Percentiles rank a stretch among this genome's conserved stretches.
Evolutionary conservation across 2,113 vertebrate species (phyloP).

Genomic region (Lepisosteus oculatus): DNA sequence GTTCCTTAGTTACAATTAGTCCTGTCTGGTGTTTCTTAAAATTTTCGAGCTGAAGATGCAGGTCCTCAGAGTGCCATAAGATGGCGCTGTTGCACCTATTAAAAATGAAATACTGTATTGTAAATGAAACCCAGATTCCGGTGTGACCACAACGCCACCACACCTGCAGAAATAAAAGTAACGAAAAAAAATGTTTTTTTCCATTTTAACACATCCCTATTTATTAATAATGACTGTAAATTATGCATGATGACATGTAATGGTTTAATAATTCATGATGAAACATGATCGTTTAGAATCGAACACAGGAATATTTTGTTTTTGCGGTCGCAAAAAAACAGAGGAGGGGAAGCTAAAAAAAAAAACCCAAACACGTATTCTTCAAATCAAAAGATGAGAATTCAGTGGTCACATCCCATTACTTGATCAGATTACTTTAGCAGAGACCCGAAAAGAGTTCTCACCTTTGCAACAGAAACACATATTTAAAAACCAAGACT

Average conservation of each 20-base stretch:
- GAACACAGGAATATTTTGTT: slow-evolving; percentile 4
- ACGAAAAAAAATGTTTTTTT: not conserved
- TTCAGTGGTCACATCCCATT: slow-evolving; percentile 7
- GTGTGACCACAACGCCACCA: not conserved
- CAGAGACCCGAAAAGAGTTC: slow-evolving; percentile 9
- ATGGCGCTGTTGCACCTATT: not conserved
- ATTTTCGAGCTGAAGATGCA: not conserved
- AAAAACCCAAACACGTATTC: not conserved
- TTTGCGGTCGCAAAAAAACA: slow-evolving; percentile 7
- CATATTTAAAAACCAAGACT: slow-evolving; percentile 10
- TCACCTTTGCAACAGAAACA: slow-evolving; percentile 1
- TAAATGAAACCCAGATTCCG: not conserved
- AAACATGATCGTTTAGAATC: not conserved
- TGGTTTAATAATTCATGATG: slow-evolving; percentile 8
- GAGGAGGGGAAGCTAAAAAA: not conserved
- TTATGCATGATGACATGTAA: slow-evolving; percentile 20
- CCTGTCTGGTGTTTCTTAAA: not conserved
- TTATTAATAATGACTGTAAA: slow-evolving; percentile 27
- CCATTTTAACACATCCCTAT: slow-evolving; percentile 22
- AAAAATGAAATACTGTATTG: not conserved
- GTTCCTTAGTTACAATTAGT: too few relatives aligned
- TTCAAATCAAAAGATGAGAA: not conserved
- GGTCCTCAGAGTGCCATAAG: not conserved
- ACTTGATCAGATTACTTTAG: slow-evolving; percentile 7
- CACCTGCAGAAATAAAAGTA: too few relatives aligned